A percentile compares a stretch with the other conserved stretches of the same genome.
Conservation (phyloP, 2,113 vertebrate genomes). For the Eurypyga helias region DNA sequence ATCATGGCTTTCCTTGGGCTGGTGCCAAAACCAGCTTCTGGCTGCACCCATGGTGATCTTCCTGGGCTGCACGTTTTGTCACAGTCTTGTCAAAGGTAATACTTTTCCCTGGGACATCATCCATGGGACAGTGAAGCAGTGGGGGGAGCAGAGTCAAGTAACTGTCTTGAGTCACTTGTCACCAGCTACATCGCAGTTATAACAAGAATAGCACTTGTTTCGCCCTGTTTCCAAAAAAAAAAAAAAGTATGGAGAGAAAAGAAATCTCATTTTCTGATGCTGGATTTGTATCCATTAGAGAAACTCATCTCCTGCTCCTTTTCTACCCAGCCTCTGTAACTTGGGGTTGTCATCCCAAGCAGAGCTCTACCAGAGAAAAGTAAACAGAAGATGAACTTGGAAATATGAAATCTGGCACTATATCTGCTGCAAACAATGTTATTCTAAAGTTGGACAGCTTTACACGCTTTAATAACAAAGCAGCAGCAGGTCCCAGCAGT, state of each 20-base stretch:
- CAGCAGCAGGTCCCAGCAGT: neutral
- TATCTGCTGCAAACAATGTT: neutral
- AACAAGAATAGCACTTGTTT: neutral
- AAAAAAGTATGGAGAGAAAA: neutral
- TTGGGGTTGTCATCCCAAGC: neutral
- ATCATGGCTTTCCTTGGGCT: neutral
- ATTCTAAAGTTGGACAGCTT: neutral
- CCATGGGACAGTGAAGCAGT: neutral
- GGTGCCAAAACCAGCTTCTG: neutral
- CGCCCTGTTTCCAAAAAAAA: neutral
- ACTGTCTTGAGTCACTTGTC: neutral
- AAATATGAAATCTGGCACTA: constrained; percentile 1
- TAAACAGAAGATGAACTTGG: neutral
- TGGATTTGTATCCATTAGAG: neutral
- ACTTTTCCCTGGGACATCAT: neutral
- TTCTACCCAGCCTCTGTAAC: constrained; percentile 14
- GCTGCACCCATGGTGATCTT: neutral
- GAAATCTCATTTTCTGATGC: neutral
- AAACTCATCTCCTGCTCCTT: neutral
- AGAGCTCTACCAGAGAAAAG: neutral
- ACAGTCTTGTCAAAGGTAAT: neutral
- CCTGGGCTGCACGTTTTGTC: neutral
- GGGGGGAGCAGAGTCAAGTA: neutral
- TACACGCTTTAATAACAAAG: neutral
- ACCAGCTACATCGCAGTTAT: neutral